Conservation (phyloP, 2,888 invertebrate species). For the Sceliomorpha sp. region DNA sequence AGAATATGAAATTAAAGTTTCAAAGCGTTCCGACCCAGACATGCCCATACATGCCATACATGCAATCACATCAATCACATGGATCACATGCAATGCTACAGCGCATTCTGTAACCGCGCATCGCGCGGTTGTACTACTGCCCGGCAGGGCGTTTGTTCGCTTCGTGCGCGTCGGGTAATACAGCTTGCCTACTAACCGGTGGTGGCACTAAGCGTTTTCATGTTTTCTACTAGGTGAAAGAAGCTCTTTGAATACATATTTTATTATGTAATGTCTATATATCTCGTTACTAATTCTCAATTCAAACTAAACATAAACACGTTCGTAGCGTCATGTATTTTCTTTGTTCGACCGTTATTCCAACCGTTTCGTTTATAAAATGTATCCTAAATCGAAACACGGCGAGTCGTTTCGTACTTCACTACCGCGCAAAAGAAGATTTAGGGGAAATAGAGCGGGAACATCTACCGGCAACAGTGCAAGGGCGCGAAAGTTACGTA, state of each 20-base stretch:
- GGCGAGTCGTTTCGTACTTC: background rate
- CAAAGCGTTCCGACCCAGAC: conserved; percentile 10
- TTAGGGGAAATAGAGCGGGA: background rate
- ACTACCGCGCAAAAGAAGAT: background rate
- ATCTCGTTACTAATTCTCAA: background rate
- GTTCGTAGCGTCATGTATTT: background rate
- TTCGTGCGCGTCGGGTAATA: background rate
- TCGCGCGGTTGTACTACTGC: conserved; percentile 4
- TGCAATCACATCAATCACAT: too few species aligned
- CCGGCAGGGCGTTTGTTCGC: conserved; percentile 3
- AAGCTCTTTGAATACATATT: background rate
- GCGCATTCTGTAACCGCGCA: conserved; percentile 7
- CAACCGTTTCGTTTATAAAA: background rate
- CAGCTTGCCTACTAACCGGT: too few species aligned
- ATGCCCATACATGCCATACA: too few species aligned
- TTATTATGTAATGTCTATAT: background rate
- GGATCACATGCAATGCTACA: conserved; percentile 11
- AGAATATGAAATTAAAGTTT: conserved; percentile 13
- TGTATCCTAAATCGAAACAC: background rate
- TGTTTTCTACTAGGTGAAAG: background rate
- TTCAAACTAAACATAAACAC: background rate
- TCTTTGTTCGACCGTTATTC: background rate
- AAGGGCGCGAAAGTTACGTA: conserved; percentile 17
- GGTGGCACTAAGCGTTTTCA: conserved; percentile 1
- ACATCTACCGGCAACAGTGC: conserved; percentile 29